Evolutionary conservation across 2,797 vertebrate genomes (phyloP).

Genomic region (Paramormyrops hopkinsi): DNA sequence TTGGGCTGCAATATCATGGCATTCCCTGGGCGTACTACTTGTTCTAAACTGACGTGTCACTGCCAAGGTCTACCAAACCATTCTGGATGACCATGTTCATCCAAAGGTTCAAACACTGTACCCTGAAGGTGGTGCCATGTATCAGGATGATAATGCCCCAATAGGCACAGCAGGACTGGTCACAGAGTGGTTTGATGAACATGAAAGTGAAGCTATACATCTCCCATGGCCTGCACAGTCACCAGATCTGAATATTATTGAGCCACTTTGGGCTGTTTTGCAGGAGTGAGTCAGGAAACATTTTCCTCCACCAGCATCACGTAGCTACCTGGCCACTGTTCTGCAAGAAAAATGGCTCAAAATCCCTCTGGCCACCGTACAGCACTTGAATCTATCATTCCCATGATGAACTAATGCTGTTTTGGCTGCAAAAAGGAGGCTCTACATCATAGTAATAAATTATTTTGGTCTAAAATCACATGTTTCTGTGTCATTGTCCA

Average conservation of each 20-base stretch:
- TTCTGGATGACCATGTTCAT: background rate
- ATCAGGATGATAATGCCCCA: background rate
- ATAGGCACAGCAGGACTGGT: background rate
- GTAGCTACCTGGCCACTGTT: background rate
- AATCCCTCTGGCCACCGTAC: background rate
- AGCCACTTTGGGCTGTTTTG: background rate
- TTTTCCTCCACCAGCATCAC: background rate
- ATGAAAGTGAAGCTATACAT: background rate
- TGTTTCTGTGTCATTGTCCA: background rate
- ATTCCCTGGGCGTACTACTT: background rate
- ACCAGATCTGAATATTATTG: background rate
- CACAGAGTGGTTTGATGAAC: background rate
- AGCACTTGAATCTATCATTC: background rate
- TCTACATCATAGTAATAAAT: background rate
- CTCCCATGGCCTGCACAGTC: background rate
- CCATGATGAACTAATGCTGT: background rate
- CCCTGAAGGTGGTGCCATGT: background rate
- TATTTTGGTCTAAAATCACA: background rate
- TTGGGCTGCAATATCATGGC: background rate
- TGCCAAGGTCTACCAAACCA: background rate
- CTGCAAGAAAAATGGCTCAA: background rate
- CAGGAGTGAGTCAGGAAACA: background rate
- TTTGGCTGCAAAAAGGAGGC: background rate
- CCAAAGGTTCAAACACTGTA: background rate
- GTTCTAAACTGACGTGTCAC: background rate